Percentiles rank a stretch among this genome's conserved stretches.
Evolutionary conservation across 2,113 vertebrate genomes (phyloP).

Genomic region (Telmatochromis bifrenatus): DNA sequence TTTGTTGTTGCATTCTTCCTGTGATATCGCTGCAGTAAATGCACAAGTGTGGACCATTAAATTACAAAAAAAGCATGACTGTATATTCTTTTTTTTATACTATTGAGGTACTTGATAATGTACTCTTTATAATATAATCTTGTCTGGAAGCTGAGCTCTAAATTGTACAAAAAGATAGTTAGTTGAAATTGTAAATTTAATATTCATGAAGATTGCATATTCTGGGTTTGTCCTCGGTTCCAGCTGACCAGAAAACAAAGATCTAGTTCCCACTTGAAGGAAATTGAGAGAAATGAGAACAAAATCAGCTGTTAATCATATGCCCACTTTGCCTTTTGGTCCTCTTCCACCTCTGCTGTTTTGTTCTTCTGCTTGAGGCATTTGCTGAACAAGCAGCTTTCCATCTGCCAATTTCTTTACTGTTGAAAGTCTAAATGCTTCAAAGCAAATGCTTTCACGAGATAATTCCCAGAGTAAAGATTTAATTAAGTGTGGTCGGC

Average conservation of each 20-base stretch:
- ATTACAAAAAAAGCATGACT: background rate
- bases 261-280: background rate
- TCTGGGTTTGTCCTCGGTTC: background rate
- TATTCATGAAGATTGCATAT: background rate
- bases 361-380: background rate
- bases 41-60: background rate
- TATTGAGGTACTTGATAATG: background rate
- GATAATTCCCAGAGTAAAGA: constrained; percentile 37
- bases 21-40: background rate
- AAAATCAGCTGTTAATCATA: background rate
- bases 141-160: background rate
- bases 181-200: background rate
- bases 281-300: background rate
- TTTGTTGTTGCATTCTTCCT: background rate
- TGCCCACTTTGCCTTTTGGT: background rate
- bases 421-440: constrained; percentile 13
- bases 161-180: background rate
- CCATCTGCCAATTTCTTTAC: constrained; percentile 8
- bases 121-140: background rate
- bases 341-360: background rate
- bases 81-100: background rate
- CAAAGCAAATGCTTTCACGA: constrained; percentile 27
- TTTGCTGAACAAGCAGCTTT: constrained; percentile 32
- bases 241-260: background rate
- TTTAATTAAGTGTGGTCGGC: constrained; percentile 37